phyloP scores from a whole-genome alignment of 23 tunicate genomes.

The Trididemnum miniatum region DNA sequence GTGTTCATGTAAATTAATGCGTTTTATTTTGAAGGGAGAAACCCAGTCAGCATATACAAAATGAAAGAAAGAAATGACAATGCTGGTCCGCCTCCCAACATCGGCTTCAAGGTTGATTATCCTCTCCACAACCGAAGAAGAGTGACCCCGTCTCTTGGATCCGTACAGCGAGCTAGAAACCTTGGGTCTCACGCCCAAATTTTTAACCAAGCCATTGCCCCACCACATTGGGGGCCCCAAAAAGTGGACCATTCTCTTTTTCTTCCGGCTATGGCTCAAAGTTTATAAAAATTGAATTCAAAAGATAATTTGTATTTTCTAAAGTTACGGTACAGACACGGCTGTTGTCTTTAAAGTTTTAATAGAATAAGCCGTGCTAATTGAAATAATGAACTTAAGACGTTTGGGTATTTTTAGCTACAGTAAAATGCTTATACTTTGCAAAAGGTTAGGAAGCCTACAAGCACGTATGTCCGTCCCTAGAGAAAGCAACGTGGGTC shows the following conservation, averaged over 20 bases:
- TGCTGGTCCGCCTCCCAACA: constrained; percentile 2
- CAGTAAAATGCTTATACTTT: too few species aligned
- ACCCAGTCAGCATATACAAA: constrained; percentile 80
- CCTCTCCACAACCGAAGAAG: constrained; percentile 69
- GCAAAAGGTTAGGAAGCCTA: too few species aligned
- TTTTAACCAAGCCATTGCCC: constrained; percentile 82
- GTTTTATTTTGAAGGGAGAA: constrained; percentile 27
- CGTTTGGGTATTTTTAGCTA: too few species aligned
- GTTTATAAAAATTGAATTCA: constrained; percentile 17
- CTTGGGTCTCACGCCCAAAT: constrained; percentile 79
- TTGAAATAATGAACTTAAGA: too few species aligned
- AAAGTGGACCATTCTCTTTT: constrained; percentile 70
- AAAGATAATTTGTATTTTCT: too few species aligned
- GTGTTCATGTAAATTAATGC: background rate
- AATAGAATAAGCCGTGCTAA: too few species aligned
- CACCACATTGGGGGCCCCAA: constrained; percentile 88
- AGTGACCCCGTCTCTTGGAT: constrained; percentile 80
- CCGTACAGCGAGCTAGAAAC: constrained; percentile 85
- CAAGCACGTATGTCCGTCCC: too few species aligned
- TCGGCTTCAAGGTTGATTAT: constrained; percentile 48
- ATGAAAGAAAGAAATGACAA: constrained; percentile 32
- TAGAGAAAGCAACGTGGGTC: too few species aligned
- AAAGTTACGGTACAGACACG: too few species aligned
- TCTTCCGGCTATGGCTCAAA: constrained; percentile 78
- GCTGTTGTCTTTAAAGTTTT: too few species aligned